Evolutionary conservation across 1,140 invertebrate species (phyloP), one percentile per base, ranked within the genome.

Genomic region (Kradibia gibbosae): DNA sequence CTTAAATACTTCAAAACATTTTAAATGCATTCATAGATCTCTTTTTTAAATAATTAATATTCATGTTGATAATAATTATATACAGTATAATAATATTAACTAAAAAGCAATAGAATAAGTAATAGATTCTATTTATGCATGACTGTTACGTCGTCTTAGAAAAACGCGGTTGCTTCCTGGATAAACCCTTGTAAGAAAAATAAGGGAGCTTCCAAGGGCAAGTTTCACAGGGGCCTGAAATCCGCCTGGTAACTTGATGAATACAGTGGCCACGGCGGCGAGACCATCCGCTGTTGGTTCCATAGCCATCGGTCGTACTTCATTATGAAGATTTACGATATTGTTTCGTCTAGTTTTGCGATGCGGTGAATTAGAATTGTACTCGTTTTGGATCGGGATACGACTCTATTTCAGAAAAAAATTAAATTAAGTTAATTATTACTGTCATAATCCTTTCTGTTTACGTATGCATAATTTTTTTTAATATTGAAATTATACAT

Each of bases 271-370:
- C 20, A 99, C 96, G 2, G 96, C 97, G 0, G 97, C 97, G 20
- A 96, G 92, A 13, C 95, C 95, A 91, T 98, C 97, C 67, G 94
- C 93, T 0, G 97, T 97, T 1, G 97, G 96, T 89, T 98, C 98
- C 34, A 98, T 94, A 5, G 98, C 97, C 42, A 99, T 94, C 2
- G 98, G 96, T 81, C 95, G 93, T 15, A 97, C 93, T 73, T 95
- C 95, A 80, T 92, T 92, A 80, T 92, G 91, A 81, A 90, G 91
- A 65, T 88, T 91, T 3, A 88, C 80, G 0, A 88, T 42, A 81
- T 90, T 91, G 71, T 88, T 89, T 0, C 89, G 85, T 34, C 89
- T 84, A 22, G 86, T 84, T 77, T 91, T 91, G 0, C 90, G 83
- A 17, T 90, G 90, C 0, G 91, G 90, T 20, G 91, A 91, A 60